phyloP scores from a whole-genome alignment of 2,888 invertebrate genomes.

The Tenthredo livida region DNA sequence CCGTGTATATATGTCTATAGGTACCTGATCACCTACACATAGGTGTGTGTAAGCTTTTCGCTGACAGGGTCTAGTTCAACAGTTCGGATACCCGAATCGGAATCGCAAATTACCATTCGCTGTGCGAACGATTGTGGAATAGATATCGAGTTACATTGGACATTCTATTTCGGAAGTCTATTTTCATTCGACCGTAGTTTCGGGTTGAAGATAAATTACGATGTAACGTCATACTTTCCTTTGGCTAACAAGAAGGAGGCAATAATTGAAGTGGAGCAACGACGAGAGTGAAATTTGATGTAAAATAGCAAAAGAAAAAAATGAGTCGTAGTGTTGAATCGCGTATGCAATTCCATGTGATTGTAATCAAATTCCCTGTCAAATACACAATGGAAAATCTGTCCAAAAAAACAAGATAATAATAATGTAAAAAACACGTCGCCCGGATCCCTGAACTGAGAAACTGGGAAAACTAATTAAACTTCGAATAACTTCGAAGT shows the following conservation, averaged over 20 bases:
- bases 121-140: neutral
- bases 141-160: neutral
- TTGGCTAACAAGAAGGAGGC: neutral
- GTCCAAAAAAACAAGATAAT: neutral
- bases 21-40: neutral
- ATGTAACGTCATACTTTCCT: neutral
- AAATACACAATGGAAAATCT: constrained; percentile 8
- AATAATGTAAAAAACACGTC: neutral
- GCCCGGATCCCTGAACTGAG: neutral
- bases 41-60: neutral
- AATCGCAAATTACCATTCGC: constrained; percentile 5
- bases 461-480: constrained; percentile 22
- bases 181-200: neutral
- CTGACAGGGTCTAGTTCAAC: neutral
- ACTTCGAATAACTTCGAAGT: constrained; percentile 11
- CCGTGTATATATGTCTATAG: neutral
- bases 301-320: neutral
- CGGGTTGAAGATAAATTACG: neutral
- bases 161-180: neutral
- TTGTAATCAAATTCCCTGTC: neutral
- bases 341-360: neutral
- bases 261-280: neutral
- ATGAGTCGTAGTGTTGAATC: neutral
- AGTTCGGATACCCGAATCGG: neutral
- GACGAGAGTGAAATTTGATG: neutral